Conservation (phyloP, 2,113 vertebrate species). For the Mola mola region DNA sequence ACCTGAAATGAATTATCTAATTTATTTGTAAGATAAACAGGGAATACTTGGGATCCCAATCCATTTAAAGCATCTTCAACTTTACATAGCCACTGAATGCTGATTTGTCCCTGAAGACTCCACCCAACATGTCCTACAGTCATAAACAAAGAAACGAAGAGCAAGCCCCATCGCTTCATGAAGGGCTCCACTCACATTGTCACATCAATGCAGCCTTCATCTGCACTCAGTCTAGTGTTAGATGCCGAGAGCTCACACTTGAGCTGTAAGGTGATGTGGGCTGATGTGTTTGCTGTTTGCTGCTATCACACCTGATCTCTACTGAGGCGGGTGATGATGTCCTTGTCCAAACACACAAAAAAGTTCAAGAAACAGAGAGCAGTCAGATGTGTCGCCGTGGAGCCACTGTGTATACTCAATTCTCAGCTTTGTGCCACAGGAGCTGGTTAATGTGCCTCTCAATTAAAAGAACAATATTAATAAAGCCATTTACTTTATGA, state of each 20-base stretch:
- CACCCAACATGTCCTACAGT: constrained; percentile 35
- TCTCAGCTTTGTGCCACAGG: too few species aligned
- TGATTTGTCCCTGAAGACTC: constrained; percentile 57
- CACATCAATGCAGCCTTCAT: constrained; percentile 13
- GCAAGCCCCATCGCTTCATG: constrained; percentile 24
- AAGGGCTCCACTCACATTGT: constrained; percentile 39
- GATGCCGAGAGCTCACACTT: constrained; percentile 24
- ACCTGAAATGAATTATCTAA: constrained; percentile 77
- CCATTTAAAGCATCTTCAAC: constrained; percentile 66
- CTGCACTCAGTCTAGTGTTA: constrained; percentile 3
- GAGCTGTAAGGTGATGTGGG: constrained; percentile 6
- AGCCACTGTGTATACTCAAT: neutral
- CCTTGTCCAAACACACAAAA: constrained; percentile 49
- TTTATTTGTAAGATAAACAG: constrained; percentile 75
- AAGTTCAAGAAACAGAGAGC: constrained; percentile 20
- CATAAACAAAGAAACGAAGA: constrained; percentile 54
- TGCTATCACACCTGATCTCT: constrained; percentile 17
- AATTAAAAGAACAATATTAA: neutral
- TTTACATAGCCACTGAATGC: constrained; percentile 63
- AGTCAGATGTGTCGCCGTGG: neutral
- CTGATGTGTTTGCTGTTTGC: constrained; percentile 7
- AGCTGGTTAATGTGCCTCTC: neutral
- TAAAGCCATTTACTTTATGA: neutral
- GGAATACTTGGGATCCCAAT: constrained; percentile 74
- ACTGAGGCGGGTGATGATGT: constrained; percentile 29